phyloP scores from a whole-genome alignment of 2,888 invertebrate genomes.

The Germaria angustata region DNA sequence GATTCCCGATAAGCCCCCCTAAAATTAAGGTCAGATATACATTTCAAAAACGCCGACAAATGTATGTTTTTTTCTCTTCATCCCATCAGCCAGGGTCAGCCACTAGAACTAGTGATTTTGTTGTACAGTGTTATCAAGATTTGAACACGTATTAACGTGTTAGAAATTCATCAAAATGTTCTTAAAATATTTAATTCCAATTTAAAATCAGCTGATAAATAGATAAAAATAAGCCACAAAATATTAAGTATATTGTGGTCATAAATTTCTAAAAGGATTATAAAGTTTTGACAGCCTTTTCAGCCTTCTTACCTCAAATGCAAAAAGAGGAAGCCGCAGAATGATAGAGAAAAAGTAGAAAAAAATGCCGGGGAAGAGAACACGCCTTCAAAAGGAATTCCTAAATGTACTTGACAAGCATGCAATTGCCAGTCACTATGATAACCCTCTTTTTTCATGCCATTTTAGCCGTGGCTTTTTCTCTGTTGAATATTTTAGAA shows the following conservation, averaged over 20 bases:
- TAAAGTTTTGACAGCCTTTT: conserved; percentile 62
- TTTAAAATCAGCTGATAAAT: no score
- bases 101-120: no score
- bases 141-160: no score
- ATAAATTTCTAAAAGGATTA: conserved; percentile 60
- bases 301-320: conserved; percentile 50
- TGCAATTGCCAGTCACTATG: conserved; percentile 55
- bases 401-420: conserved; percentile 64
- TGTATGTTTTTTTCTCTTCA: no score
- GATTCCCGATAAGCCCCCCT: no score
- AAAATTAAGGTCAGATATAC: no score
- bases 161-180: no score
- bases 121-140: no score
- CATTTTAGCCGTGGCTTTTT: conserved; percentile 44
- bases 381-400: conserved; percentile 53
- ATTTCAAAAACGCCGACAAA: no score
- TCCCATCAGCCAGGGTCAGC: no score
- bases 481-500: conserved; percentile 65
- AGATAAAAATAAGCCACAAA: no score
- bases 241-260: conserved; percentile 51
- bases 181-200: no score
- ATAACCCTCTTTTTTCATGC: conserved; percentile 21
- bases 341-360: background rate
- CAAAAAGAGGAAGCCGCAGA: conserved; percentile 23
- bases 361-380: conserved; percentile 7